Conservation (phyloP, 2,888 invertebrate genomes). For the Eledone cirrhosa region DNA sequence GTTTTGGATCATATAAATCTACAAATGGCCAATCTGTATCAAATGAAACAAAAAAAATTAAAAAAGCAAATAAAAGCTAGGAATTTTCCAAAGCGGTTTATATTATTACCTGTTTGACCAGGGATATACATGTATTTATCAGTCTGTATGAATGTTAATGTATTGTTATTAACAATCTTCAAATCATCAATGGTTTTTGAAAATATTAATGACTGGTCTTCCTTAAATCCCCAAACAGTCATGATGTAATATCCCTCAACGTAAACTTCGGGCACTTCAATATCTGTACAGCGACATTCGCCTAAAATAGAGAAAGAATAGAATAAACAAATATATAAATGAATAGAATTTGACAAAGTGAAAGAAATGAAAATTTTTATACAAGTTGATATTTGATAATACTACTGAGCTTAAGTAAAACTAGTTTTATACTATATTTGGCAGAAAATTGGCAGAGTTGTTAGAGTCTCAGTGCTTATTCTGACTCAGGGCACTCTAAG, state of each 20-base stretch:
- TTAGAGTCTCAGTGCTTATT: not conserved
- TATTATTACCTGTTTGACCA: slow-evolving; percentile 13
- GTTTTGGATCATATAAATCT: no score
- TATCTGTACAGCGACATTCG: slow-evolving; percentile 17
- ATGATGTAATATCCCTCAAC: slow-evolving; percentile 21
- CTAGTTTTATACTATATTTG: no score
- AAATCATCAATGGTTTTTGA: not conserved
- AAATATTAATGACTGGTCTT: slow-evolving; percentile 2
- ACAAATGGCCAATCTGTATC: no score
- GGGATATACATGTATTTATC: slow-evolving; percentile 25
- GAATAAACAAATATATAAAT: no score
- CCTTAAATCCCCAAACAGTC: slow-evolving; percentile 16
- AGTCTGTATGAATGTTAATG: slow-evolving; percentile 8
- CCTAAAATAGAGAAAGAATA: not conserved
- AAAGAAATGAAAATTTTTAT: not conserved
- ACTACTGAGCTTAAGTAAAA: not conserved
- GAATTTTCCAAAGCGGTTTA: no score
- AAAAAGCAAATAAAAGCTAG: no score
- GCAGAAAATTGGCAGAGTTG: no score
- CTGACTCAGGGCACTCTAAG: no score
- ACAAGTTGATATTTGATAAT: not conserved
- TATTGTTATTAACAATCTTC: slow-evolving; percentile 23
- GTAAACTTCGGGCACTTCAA: slow-evolving; percentile 22
- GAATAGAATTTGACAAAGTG: no score
- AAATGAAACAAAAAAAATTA: no score